Evolutionary conservation across 2,113 vertebrate genomes (phyloP).

Genomic region (Terrapene triunguis): DNA sequence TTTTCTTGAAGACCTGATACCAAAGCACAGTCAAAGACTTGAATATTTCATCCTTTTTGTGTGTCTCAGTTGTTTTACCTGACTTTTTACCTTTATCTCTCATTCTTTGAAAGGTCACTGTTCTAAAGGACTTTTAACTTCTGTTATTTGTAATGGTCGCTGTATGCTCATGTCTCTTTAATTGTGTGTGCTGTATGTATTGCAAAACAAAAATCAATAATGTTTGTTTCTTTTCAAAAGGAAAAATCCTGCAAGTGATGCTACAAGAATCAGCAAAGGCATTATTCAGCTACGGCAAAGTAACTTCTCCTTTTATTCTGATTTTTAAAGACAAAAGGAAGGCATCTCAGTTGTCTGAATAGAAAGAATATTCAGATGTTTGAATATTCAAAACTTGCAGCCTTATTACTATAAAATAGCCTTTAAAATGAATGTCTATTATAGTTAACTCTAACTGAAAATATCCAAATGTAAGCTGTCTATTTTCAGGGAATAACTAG

Average conservation of each 20-base stretch:
- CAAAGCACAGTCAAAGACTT: neutral
- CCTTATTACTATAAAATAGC: neutral
- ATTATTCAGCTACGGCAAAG: neutral
- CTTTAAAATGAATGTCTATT: neutral
- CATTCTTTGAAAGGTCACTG: constrained; percentile 40
- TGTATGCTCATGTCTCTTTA: constrained; percentile 38
- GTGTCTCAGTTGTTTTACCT: neutral
- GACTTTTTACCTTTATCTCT: constrained; percentile 69
- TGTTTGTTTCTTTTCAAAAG: constrained; percentile 17
- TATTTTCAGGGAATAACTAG: neutral
- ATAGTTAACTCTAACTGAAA: neutral
- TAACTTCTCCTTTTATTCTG: neutral
- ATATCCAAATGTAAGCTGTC: neutral
- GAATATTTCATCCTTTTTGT: neutral
- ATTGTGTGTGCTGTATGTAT: constrained; percentile 1
- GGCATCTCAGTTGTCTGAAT: neutral
- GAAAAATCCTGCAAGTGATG: neutral
- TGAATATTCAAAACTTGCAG: neutral
- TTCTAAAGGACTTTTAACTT: constrained; percentile 52
- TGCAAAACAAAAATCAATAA: constrained; percentile 64
- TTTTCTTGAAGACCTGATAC: neutral
- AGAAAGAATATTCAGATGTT: neutral
- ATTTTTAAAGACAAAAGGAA: neutral
- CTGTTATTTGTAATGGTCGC: constrained; percentile 46
- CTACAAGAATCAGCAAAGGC: neutral